Base-by-base conservation (phyloP, 2,888 invertebrate genomes). In the Morpho achilles region DNA sequence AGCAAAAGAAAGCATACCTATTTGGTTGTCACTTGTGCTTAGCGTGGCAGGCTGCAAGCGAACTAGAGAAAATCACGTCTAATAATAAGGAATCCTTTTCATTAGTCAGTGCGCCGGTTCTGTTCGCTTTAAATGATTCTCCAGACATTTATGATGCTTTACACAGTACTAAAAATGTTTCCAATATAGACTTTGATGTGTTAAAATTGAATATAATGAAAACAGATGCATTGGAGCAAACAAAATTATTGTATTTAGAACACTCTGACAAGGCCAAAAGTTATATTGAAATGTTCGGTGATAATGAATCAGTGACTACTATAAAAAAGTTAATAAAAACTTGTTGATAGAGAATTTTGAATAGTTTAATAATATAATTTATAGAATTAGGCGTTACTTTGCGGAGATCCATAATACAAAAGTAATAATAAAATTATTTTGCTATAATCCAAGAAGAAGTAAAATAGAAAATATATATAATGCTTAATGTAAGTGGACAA, bases 21-120 rank as follows among this genome's bases (percentile, higher is more conserved):
- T 96, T 97, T 75, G 97, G 96, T 6, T 94, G 95, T 74, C 95
- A 96, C 80, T 88, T 96, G 53, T 95, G 95, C 44, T 91, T 96
- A 70, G 95, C 96, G 3, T 95, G 96, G 94, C 96, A 97, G 91
- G 95, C 95, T 0, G 79, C 82, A 0, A 79, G 78, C 7, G 90
- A 91, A 62, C 57, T 87, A 32, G 82, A 85, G 60, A 85, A 81
- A 61, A 73, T 73, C 67, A 92, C 59, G 87, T 93, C 78, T 79
- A 93, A 72, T 91, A 95, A 40, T 93, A 83, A 83, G 59, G 79
- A 83, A 16, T 75, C 92, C 0, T 94, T 93, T 71, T 94, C 93
- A 60, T 80, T 97, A 69, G 94, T 96, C 2, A 95, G 95, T 72
- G 96, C 96, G 3, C 97, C 97, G 0, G 94, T 97, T 3, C 91